Conservation (phyloP, 2,888 invertebrate genomes). For the Plagiodera versicolora region DNA sequence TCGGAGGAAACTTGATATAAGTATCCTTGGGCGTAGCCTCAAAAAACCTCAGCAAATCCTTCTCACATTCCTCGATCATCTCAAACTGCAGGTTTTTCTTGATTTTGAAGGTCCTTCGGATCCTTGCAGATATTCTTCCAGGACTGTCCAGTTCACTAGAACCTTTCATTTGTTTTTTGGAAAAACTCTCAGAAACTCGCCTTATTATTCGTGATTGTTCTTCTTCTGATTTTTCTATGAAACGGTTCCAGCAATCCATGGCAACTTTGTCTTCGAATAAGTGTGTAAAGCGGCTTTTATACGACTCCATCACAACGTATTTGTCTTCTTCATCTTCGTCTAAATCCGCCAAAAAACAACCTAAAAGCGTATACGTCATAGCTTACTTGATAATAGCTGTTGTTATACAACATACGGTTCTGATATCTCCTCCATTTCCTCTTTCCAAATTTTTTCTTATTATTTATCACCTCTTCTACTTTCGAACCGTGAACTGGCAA, state of each 20-base stretch:
- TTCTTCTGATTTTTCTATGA: slow-evolving; percentile 46
- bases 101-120: slow-evolving; percentile 44
- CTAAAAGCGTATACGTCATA: slow-evolving; percentile 31
- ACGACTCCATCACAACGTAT: slow-evolving; percentile 40
- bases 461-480: slow-evolving; percentile 35
- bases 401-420: slow-evolving; percentile 40
- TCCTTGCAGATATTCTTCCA: slow-evolving; percentile 42
- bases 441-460: slow-evolving; percentile 42
- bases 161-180: slow-evolving; percentile 3
- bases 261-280: slow-evolving; percentile 42
- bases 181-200: slow-evolving; percentile 29
- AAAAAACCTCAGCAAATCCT: slow-evolving; percentile 44
- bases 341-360: slow-evolving; percentile 42
- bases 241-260: slow-evolving; percentile 45
- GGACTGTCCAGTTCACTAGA: slow-evolving; percentile 23
- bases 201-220: slow-evolving; percentile 41
- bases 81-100: slow-evolving; percentile 44
- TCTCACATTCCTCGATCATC: slow-evolving; percentile 39
- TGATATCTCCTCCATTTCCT: slow-evolving; percentile 43
- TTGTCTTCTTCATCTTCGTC: slow-evolving; percentile 43
- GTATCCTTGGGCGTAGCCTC: slow-evolving; percentile 36
- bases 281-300: slow-evolving; percentile 43
- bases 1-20: slow-evolving; percentile 39
- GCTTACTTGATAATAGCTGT: background rate
- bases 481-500: slow-evolving; percentile 25